Conservation (phyloP, 1,140 invertebrate genomes). For the Drosophila malerkotliana region DNA sequence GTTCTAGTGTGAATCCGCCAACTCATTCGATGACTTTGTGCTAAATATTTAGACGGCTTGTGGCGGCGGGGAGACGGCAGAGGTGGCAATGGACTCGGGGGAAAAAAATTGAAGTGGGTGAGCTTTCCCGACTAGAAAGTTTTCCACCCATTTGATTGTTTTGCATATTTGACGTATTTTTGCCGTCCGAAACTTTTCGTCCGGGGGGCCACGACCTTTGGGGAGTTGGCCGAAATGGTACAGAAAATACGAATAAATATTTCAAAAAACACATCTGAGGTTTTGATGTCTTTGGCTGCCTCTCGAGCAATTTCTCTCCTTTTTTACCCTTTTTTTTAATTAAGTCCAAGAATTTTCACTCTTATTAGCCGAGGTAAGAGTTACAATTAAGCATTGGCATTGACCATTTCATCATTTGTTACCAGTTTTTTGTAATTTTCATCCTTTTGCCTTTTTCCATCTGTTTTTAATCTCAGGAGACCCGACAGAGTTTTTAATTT, state of each 20-base stretch:
- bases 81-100: background rate
- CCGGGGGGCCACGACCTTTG: conserved; percentile 26
- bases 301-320: conserved; percentile 16
- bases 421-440: conserved; percentile 55
- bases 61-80: too few species aligned
- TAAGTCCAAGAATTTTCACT: conserved; percentile 43
- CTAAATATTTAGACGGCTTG: conserved; percentile 17
- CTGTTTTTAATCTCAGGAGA: conserved; percentile 68
- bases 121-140: conserved; percentile 26
- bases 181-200: conserved; percentile 40
- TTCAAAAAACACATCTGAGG: conserved; percentile 29
- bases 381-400: conserved; percentile 71
- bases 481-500: conserved; percentile 68
- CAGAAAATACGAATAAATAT: conserved; percentile 31
- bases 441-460: conserved; percentile 31
- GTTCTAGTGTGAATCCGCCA: conserved; percentile 37
- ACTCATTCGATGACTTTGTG: conserved; percentile 48
- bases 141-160: conserved; percentile 38
- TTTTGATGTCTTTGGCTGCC: conserved; percentile 46
- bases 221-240: conserved; percentile 25
- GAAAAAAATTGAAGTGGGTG: conserved; percentile 12
- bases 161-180: conserved; percentile 53
- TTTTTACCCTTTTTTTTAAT: conserved; percentile 50
- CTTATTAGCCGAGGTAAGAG: conserved; percentile 28
- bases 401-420: conserved; percentile 73